Evolutionary conservation across 2,888 invertebrate genomes (phyloP), one percentile per base, ranked within the genome.

Genomic region (Orthosia gothica): DNA sequence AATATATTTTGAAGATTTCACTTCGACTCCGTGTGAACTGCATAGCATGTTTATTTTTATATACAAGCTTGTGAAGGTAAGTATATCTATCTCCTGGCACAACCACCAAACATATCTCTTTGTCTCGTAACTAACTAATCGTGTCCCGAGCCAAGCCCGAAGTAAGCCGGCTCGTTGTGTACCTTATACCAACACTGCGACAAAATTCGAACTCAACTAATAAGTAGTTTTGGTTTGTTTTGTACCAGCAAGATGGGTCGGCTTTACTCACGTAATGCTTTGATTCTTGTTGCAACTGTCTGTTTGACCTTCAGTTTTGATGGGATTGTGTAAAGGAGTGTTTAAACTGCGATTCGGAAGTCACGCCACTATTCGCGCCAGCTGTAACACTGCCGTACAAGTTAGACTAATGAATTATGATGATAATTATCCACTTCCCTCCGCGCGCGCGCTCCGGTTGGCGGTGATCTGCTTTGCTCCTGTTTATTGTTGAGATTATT

Each of bases 141-240:
- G 78, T 78, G 75, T 76, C 70, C 59, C 59, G n/a, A 58, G 73
- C 74, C 66, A 13, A 74, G 67, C 74, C 64, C 69, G 67, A 71
- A 58, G 61, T 82, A 79, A 85, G 77, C 85, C 69, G 50, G 61
- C 40, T 79, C 74, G 67, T 59, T 84, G 84, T 84, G 79, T 84
- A 77, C 84, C 66, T 79, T 77, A 74, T 23, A 66, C 64, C 79
- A 82, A 79, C 82, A 82, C 58, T 67, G 73, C 68, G 59, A 73
- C 63, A 70, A 68, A 79, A 70, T 82, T 77, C 9, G 40, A 40
- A 9, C 68, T 55, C 68, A 82, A 79, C 79, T 79, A 82, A 75
- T 82, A 85, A 82, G 84, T 84, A 85, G 85, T 85, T 82, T 84
- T 75, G 70, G 76, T 82, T 85, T 85, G 57, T 40, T 40, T 40